Percentiles rank a stretch among this genome's conserved stretches.
Evolutionary conservation across 2,113 vertebrate species (phyloP).

Genomic region (Odocoileus virginianus): DNA sequence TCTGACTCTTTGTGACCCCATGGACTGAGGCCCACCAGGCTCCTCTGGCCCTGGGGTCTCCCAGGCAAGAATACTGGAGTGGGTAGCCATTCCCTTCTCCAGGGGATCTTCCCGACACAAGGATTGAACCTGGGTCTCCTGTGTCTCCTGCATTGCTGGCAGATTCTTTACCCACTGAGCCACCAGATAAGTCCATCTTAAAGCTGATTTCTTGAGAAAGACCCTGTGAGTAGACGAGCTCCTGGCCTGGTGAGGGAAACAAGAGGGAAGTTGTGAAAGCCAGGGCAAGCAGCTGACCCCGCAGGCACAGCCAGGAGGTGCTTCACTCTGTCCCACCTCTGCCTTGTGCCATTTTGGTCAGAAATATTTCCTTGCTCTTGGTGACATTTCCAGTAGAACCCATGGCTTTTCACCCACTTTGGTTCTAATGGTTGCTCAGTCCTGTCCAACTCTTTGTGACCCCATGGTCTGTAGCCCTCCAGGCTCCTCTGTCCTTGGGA

Average conservation of each 20-base stretch:
- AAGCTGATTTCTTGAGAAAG: neutral
- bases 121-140: neutral
- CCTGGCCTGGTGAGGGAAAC: neutral
- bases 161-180: neutral
- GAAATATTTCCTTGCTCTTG: neutral
- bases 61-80: neutral
- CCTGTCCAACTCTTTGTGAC: neutral
- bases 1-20: neutral
- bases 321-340: neutral
- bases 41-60: neutral
- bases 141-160: neutral
- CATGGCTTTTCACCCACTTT: neutral
- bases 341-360: neutral
- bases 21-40: neutral
- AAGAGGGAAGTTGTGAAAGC: neutral
- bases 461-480: neutral
- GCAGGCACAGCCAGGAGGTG: neutral
- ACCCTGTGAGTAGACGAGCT: neutral
- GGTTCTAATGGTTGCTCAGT: neutral
- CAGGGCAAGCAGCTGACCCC: rapidly evolving
- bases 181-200: neutral
- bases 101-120: neutral
- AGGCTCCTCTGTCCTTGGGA: neutral
- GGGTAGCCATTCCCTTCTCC: neutral
- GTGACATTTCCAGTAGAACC: neutral